Percentiles rank a stretch among this genome's conserved stretches.
Conservation (phyloP, 2,797 vertebrate species). For the Amblyraja radiata region DNA sequence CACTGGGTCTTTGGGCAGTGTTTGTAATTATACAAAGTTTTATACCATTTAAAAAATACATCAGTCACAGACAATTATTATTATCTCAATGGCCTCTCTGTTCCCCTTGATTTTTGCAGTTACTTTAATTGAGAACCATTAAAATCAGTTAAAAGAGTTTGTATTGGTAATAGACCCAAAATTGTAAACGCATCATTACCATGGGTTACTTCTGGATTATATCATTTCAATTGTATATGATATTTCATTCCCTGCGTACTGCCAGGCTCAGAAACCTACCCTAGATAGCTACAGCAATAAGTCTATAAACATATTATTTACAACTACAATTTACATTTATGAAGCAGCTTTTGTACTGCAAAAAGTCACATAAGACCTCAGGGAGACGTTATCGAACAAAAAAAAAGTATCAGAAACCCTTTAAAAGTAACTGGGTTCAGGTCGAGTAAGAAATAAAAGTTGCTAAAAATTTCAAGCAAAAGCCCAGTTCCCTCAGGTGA, state of each 20-base stretch:
- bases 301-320: neutral
- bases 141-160: neutral
- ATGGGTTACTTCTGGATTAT: conserved; percentile 41
- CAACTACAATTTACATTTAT: neutral
- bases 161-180: neutral
- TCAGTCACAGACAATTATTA: neutral
- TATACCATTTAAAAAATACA: neutral
- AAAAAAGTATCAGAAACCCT: neutral
- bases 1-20: neutral
- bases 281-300: neutral
- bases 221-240: neutral
- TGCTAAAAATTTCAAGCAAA: no score
- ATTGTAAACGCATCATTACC: conserved; percentile 34
- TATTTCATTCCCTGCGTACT: neutral
- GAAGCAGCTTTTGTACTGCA: no score
- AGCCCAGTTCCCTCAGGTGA: no score
- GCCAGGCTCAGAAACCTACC: neutral
- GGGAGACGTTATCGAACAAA: neutral
- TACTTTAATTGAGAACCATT: neutral
- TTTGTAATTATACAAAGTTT: neutral
- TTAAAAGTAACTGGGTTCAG: neutral
- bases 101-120: neutral
- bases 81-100: neutral
- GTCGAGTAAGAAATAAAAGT: neutral
- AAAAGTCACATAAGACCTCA: no score